Evolutionary conservation across 92 coral and sea anemone genomes (phyloP), one percentile per base, ranked within the genome.

Genomic region (Blastomussa wellsi): DNA sequence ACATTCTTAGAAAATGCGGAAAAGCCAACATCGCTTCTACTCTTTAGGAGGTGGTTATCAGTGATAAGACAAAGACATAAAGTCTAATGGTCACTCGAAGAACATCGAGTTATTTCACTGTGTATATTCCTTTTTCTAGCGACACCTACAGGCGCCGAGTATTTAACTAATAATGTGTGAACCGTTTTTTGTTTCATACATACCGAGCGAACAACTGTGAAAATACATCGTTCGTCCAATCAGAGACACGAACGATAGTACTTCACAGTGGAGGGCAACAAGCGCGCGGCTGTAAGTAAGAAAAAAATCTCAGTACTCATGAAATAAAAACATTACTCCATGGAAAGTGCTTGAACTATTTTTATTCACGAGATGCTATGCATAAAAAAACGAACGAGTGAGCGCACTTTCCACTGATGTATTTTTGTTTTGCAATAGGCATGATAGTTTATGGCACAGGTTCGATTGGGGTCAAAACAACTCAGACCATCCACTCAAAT

Each of bases 1-100:
- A 35, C 38, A 71, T 71, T 71, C 49, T 70, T 71, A 38, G 76
- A 70, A 70, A 70, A 36, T 12, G 26, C 26, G 49, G 22, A 71
- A 71, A 71, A 22, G 76, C 76, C 76, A 71, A 71, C 76, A 71
- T 71, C 76, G 12, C 29, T 71, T 19, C 8, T 24, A 71, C 0
- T 71, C 29, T 36, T 36, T 19, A 36, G 26, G 2, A 20, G 14
- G 7, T 37, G 76, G 76, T 24, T 71, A 10, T n/a, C n/a, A n/a
- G n/a, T 20, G 28, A 71, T 22, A 70, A 55, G 48, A 9, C 41
- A 71, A 37, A 37, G 76, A 71, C 76, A 2, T 24, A 71, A 39
- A 16, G 68, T 62, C 68, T 62, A 53, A 24, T 9, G 32, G 49
- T 19, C 26, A 31, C 47, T 37, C 48, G 5, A 71, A 71, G 17